A percentile compares a stretch with the other conserved stretches of the same genome.
phyloP scores from a whole-genome alignment of 35 echinoderm and acorn worm species.

The Lytechinus pictus region DNA sequence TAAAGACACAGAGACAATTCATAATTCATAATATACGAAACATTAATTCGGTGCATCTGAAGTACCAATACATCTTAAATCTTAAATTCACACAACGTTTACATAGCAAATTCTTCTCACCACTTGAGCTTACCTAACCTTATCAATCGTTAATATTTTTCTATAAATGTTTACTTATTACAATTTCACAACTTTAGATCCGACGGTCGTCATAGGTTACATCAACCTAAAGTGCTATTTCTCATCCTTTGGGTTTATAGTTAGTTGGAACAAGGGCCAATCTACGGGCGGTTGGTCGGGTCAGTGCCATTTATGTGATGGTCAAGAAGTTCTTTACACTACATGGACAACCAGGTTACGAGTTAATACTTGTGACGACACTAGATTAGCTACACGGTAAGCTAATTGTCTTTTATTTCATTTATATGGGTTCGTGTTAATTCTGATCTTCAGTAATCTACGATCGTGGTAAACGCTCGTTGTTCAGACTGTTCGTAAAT shows the following conservation, averaged over 20 bases:
- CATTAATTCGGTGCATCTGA: no score
- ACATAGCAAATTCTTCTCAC: not conserved
- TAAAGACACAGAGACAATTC: no score
- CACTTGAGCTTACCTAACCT: not conserved
- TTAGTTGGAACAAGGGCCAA: constrained; percentile 68
- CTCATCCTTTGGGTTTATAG: constrained; percentile 84
- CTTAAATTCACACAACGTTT: no score
- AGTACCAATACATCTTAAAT: no score
- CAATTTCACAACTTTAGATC: constrained; percentile 31
- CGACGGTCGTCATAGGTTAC: constrained; percentile 78
- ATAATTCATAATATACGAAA: no score
- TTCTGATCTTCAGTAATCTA: no score
- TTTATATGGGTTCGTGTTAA: no score
- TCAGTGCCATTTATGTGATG: constrained; percentile 88
- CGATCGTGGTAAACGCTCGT: no score
- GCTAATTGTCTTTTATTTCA: not conserved
- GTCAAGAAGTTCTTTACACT: constrained; percentile 79
- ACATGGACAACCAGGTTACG: constrained; percentile 73
- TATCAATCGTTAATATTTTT: not conserved
- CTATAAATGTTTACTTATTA: not conserved
- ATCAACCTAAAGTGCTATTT: constrained; percentile 55
- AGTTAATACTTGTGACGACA: constrained; percentile 58
- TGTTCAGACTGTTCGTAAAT: no score
- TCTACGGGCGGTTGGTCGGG: constrained; percentile 89
- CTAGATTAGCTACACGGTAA: constrained; percentile 67